phyloP scores from a whole-genome alignment of 1,140 invertebrate genomes.

The Aplysia californica region DNA sequence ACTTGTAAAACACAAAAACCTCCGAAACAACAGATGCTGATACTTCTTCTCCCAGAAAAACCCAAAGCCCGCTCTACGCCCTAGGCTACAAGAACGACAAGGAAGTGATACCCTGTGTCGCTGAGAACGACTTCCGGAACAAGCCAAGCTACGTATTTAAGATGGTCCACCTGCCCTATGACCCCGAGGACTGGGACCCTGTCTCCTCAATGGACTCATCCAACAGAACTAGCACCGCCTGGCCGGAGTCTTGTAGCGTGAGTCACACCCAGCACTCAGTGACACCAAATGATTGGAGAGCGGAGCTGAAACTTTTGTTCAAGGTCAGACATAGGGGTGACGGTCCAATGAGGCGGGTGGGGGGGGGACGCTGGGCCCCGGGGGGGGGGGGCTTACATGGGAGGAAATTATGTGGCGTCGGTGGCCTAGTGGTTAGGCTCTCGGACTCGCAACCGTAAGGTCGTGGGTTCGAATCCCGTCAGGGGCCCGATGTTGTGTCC shows the following conservation, averaged over 20 bases:
- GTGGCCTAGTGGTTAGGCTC: no score
- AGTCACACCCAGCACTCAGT: background rate
- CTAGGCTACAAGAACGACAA: conserved; percentile 30
- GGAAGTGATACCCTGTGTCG: conserved; percentile 41
- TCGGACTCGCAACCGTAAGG: no score
- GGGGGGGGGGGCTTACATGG: no score
- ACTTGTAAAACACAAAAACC: no score
- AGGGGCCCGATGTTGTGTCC: no score
- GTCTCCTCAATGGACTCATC: conserved; percentile 16
- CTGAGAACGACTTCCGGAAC: conserved; percentile 47
- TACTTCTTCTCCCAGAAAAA: no score
- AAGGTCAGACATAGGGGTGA: conserved; percentile 30
- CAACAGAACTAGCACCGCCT: background rate
- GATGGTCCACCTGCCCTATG: conserved; percentile 26
- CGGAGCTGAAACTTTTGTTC: conserved; percentile 5
- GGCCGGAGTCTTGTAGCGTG: conserved; percentile 9
- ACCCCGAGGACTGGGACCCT: conserved; percentile 9
- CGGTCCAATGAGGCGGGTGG: no score
- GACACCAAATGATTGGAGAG: background rate
- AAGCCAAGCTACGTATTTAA: conserved; percentile 51
- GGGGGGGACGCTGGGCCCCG: no score
- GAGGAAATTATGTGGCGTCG: no score
- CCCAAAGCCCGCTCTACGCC: conserved; percentile 15
- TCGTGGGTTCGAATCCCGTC: no score
- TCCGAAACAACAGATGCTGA: no score